phyloP scores from a whole-genome alignment of 2,888 invertebrate genomes.

The Drosophila barbarae region DNA sequence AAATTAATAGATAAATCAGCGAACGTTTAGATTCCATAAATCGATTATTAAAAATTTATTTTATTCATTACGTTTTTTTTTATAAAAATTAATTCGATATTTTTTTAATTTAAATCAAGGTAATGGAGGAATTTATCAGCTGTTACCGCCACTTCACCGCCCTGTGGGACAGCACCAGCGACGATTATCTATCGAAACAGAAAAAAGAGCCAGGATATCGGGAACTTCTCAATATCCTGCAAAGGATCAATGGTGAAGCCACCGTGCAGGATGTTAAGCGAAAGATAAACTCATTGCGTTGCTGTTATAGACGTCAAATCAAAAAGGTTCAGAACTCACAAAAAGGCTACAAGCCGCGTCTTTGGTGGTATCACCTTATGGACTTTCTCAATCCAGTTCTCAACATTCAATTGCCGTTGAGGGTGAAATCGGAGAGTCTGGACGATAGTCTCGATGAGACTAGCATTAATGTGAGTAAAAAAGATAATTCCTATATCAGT shows the following conservation, averaged over 20 bases:
- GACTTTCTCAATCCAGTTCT: conserved; percentile 59
- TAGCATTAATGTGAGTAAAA: conserved; percentile 47
- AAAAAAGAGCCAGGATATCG: conserved; percentile 54
- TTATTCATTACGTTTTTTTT: background rate
- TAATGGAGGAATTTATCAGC: conserved; percentile 63
- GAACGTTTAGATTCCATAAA: background rate
- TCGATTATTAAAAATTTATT: background rate
- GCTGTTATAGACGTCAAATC: conserved; percentile 60
- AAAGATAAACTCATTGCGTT: conserved; percentile 60
- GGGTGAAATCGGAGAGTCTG: conserved; percentile 23
- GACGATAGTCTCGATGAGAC: conserved; percentile 55
- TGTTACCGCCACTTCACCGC: conserved; percentile 54
- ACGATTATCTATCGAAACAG: conserved; percentile 50
- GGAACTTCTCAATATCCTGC: conserved; percentile 51
- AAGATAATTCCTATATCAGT: background rate
- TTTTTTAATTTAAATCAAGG: conserved; percentile 23
- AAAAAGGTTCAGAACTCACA: conserved; percentile 50
- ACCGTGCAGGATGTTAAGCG: conserved; percentile 55
- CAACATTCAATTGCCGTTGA: conserved; percentile 14
- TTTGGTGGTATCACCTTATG: conserved; percentile 62
- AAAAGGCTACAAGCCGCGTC: conserved; percentile 50
- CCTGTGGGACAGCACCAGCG: conserved; percentile 50
- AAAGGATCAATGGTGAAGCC: conserved; percentile 50
- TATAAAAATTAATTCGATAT: background rate
- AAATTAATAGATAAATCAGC: background rate